Percentiles rank a stretch among this genome's conserved stretches.
phyloP scores from a whole-genome alignment of 2,888 invertebrate genomes.

The Caenorhabditis doughertyi region DNA sequence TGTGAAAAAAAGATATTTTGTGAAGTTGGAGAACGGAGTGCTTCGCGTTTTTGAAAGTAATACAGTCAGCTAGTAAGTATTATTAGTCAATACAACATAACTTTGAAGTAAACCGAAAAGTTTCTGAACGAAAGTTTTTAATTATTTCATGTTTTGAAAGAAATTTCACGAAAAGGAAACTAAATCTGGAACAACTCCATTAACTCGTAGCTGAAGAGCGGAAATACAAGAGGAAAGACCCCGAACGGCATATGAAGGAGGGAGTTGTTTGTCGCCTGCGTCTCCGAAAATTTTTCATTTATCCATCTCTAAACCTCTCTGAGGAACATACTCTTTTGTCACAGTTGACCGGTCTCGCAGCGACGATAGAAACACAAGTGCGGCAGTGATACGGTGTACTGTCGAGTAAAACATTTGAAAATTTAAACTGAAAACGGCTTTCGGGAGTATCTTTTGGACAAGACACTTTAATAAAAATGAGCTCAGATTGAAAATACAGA shows the following conservation, averaged over 20 bases:
- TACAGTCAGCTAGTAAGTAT: too few species aligned
- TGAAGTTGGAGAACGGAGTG: too few species aligned
- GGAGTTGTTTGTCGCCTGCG: conserved; percentile 9
- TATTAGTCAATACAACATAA: too few species aligned
- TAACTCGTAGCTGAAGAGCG: not conserved
- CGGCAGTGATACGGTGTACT: not conserved
- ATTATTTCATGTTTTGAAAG: too few species aligned
- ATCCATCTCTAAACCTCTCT: not conserved
- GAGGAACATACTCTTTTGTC: not conserved
- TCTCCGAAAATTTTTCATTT: conserved; percentile 7
- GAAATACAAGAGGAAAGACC: not conserved
- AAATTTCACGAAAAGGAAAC: not conserved
- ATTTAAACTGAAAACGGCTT: not conserved
- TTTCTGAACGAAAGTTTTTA: too few species aligned
- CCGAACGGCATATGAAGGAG: conserved; percentile 23
- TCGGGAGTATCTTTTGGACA: too few species aligned
- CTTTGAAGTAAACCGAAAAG: too few species aligned
- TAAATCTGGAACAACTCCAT: not conserved
- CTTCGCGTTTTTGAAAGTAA: too few species aligned
- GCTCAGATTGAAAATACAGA: not conserved
- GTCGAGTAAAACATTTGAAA: not conserved
- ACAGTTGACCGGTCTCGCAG: conserved; percentile 34
- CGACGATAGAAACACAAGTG: conserved; percentile 13
- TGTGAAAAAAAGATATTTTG: too few species aligned
- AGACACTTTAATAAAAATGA: too few species aligned